Evolutionary conservation across 2,888 invertebrate genomes (phyloP).

Genomic region (Melipona bicolor): DNA sequence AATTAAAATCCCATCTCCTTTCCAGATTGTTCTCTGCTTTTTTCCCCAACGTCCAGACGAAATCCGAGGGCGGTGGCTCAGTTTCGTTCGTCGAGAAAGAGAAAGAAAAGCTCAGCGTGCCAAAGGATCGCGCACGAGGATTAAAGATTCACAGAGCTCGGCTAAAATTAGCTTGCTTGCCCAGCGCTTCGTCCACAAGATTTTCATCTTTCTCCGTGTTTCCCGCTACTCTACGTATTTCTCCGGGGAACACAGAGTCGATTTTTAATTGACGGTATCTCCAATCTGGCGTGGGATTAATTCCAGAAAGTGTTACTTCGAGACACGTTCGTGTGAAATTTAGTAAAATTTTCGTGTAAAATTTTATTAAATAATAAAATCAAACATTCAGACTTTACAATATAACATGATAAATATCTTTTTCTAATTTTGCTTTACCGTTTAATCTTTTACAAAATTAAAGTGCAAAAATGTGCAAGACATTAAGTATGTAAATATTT

Average conservation of each 20-base stretch:
- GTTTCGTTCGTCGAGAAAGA: not conserved
- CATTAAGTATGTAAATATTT: not conserved
- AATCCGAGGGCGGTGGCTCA: conserved; percentile 1
- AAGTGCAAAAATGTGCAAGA: not conserved
- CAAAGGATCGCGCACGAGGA: not conserved
- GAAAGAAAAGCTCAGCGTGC: not conserved
- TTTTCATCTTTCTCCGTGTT: not conserved
- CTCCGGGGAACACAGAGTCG: not conserved
- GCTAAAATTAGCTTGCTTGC: conserved; percentile 12
- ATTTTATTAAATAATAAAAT: no score
- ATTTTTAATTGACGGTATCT: conserved; percentile 2
- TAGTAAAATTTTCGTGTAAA: no score
- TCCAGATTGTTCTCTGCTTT: not conserved
- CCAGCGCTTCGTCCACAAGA: not conserved
- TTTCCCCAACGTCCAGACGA: not conserved
- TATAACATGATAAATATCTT: no score
- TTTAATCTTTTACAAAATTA: no score
- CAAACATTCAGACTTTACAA: no score
- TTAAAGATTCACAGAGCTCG: conserved; percentile 16
- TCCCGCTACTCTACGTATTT: not conserved
- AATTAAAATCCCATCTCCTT: conserved; percentile 5
- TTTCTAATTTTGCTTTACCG: no score
- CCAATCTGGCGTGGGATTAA: not conserved
- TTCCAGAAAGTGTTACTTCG: not conserved
- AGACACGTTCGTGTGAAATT: no score